phyloP scores from a whole-genome alignment of 2,113 vertebrate species.

The Arothron firmamentum region DNA sequence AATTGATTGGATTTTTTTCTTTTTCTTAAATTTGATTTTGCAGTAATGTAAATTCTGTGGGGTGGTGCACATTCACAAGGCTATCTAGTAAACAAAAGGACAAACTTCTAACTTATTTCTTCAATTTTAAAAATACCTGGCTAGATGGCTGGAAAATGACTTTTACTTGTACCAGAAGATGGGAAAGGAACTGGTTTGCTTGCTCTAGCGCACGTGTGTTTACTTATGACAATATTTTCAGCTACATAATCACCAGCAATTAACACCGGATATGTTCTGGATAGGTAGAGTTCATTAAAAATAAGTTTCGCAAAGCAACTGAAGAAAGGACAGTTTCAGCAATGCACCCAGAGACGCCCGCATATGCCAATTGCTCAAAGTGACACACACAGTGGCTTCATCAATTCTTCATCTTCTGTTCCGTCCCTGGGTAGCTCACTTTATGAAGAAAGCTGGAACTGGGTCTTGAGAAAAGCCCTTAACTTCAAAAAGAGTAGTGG shows the following conservation, averaged over 20 bases:
- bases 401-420: slow-evolving; percentile 43
- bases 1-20: too few relatives aligned
- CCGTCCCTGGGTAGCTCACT: background rate
- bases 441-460: slow-evolving; percentile 24
- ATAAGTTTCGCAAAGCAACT: slow-evolving; percentile 4
- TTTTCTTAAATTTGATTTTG: too few relatives aligned
- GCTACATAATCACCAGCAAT: background rate
- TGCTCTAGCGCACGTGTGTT: background rate
- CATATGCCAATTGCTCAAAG: slow-evolving; percentile 22
- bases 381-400: slow-evolving; percentile 40
- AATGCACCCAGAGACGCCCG: background rate
- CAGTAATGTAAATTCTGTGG: too few relatives aligned
- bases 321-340: slow-evolving; percentile 1
- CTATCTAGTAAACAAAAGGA: too few relatives aligned
- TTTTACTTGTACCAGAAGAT: background rate
- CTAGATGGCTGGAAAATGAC: too few relatives aligned
- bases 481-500: slow-evolving; percentile 32
- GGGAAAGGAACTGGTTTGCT: background rate
- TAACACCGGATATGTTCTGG: background rate
- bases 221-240: slow-evolving; percentile 6
- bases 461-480: slow-evolving; percentile 28
- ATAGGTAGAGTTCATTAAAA: slow-evolving; percentile 4
- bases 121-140: too few relatives aligned
- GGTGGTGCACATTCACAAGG: too few relatives aligned
- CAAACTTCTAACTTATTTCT: too few relatives aligned